Conservation (phyloP, 2,888 invertebrate genomes). For the Troides aeacus region DNA sequence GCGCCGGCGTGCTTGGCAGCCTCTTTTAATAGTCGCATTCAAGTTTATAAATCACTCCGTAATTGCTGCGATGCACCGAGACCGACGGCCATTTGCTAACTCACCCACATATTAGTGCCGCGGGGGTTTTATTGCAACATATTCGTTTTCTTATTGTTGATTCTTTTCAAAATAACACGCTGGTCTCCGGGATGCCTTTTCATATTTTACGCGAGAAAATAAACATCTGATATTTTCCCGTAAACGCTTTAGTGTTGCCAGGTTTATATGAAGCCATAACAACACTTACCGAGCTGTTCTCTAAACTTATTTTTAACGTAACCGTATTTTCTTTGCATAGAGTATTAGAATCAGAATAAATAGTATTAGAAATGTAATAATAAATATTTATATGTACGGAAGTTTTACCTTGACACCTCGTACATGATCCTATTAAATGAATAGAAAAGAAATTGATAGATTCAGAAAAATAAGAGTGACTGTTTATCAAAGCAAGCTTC, state of each 20-base stretch:
- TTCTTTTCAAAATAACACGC: constrained; percentile 21
- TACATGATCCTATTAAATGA: background rate
- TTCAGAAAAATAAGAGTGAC: too few relatives aligned
- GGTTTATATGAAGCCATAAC: constrained; percentile 15
- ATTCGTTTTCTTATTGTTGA: constrained; percentile 27
- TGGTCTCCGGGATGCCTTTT: constrained; percentile 10
- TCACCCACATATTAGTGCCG: constrained; percentile 38
- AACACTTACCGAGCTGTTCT: background rate
- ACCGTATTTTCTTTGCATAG: background rate
- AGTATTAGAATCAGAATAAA: background rate
- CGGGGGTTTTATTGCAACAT: constrained; percentile 29
- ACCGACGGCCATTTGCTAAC: constrained; percentile 36
- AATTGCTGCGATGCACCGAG: constrained; percentile 52
- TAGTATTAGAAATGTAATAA: background rate
- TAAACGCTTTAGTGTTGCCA: constrained; percentile 9
- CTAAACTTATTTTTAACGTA: constrained; percentile 1
- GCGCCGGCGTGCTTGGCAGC: constrained; percentile 35
- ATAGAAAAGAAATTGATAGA: background rate
- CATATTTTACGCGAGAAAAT: too few relatives aligned
- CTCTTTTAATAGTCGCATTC: constrained; percentile 45
- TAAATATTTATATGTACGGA: background rate
- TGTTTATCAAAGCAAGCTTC: too few relatives aligned
- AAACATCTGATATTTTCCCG: constrained; percentile 2
- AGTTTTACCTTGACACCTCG: background rate
- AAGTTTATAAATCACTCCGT: constrained; percentile 61